Evolutionary conservation across 2,888 invertebrate species (phyloP).

Genomic region (Lasioglossum figueresi): DNA sequence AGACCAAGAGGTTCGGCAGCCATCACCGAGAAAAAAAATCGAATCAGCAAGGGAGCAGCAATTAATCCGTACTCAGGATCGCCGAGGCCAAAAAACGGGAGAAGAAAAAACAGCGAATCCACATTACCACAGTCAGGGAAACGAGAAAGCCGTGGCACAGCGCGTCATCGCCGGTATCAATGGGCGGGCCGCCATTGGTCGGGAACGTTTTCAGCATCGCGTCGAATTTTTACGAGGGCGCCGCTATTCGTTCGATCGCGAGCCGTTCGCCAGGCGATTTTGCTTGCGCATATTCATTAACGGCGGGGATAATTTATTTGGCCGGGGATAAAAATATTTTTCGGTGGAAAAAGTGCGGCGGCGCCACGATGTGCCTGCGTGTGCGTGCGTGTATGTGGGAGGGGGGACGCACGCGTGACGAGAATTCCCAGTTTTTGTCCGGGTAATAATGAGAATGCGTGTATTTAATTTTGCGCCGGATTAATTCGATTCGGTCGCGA

Average conservation of each 20-base stretch:
- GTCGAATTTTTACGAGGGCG: conserved; percentile 32
- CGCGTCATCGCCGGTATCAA: conserved; percentile 21
- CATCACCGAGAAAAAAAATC: neutral
- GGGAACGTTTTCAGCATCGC: conserved; percentile 7
- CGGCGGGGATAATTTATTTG: conserved; percentile 52
- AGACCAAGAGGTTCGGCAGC: neutral
- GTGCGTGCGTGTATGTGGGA: neutral
- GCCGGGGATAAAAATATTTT: conserved; percentile 48
- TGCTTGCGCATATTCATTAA: conserved; percentile 52
- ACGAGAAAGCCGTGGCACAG: neutral
- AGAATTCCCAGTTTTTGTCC: conserved; percentile 39
- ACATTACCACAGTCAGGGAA: neutral
- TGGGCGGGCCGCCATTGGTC: conserved; percentile 30
- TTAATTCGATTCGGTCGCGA: conserved; percentile 42
- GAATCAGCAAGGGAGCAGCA: neutral
- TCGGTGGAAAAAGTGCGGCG: conserved; percentile 37
- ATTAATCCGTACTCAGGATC: neutral
- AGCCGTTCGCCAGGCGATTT: conserved; percentile 41
- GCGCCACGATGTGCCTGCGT: neutral
- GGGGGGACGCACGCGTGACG: conserved; percentile 35
- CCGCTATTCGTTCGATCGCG: conserved; percentile 32
- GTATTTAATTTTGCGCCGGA: conserved; percentile 50
- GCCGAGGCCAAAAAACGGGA: neutral
- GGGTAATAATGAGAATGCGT: conserved; percentile 53
- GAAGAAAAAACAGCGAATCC: neutral